Conservation (phyloP, 2,113 vertebrate genomes). For the Lophotis ruficrista region DNA sequence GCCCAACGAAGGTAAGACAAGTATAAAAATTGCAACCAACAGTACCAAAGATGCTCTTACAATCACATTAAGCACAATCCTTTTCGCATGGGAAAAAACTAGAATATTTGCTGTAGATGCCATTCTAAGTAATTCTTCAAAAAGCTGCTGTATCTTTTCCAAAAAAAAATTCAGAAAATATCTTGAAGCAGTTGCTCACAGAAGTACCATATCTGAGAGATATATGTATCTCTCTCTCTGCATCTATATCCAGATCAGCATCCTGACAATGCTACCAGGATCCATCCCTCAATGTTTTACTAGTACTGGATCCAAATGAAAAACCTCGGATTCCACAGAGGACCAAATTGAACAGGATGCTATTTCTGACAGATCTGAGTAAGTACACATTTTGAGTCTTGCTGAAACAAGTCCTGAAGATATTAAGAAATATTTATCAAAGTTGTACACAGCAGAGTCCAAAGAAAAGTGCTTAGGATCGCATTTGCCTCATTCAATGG, state of each 20-base stretch:
- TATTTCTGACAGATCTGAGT: neutral
- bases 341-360: neutral
- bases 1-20: neutral
- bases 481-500: neutral
- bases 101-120: neutral
- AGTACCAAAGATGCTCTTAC: neutral
- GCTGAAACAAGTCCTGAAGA: neutral
- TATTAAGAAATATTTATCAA: neutral
- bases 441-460: neutral
- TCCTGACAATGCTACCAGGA: neutral
- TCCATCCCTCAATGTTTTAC: neutral
- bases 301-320: neutral
- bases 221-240: no score
- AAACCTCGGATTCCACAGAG: neutral
- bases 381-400: neutral
- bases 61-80: neutral
- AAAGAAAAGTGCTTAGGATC: neutral
- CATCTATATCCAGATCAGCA: neutral
- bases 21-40: neutral
- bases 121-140: neutral
- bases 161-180: neutral
- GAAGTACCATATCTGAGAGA: neutral
- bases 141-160: neutral
- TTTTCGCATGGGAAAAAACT: neutral
- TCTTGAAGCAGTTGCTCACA: neutral